Conservation (phyloP, 1,140 invertebrate species). For the Samia ricini region DNA sequence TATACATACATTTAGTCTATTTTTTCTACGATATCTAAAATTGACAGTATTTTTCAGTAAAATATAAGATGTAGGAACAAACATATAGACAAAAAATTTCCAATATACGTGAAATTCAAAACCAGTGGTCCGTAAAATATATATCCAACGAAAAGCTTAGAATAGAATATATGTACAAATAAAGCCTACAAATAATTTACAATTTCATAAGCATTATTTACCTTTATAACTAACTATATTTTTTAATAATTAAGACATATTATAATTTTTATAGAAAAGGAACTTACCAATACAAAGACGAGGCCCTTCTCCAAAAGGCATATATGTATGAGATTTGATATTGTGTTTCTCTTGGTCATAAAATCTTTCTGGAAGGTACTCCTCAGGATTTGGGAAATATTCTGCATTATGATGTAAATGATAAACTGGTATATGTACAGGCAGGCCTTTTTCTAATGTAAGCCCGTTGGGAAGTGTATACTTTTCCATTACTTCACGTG, state of each 20-base stretch:
- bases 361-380: conserved; percentile 79
- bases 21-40: no score
- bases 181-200: no score
- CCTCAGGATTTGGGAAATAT: conserved; percentile 73
- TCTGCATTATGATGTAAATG: conserved; percentile 74
- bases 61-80: no score
- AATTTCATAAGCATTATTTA: no score
- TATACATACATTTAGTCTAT: no score
- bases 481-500: conserved; percentile 37
- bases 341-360: conserved; percentile 56
- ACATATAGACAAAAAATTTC: no score
- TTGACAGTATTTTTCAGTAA: no score
- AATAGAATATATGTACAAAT: no score
- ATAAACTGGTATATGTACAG: conserved; percentile 40
- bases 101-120: no score
- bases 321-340: conserved; percentile 53
- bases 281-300: conserved; percentile 80
- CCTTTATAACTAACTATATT: no score
- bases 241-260: background rate
- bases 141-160: no score
- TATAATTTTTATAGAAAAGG: background rate
- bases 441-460: conserved; percentile 31
- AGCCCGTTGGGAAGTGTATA: conserved; percentile 63
- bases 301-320: conserved; percentile 83
- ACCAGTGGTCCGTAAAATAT: no score